Conservation (phyloP, 2,888 invertebrate species). For the Catocala nupta region DNA sequence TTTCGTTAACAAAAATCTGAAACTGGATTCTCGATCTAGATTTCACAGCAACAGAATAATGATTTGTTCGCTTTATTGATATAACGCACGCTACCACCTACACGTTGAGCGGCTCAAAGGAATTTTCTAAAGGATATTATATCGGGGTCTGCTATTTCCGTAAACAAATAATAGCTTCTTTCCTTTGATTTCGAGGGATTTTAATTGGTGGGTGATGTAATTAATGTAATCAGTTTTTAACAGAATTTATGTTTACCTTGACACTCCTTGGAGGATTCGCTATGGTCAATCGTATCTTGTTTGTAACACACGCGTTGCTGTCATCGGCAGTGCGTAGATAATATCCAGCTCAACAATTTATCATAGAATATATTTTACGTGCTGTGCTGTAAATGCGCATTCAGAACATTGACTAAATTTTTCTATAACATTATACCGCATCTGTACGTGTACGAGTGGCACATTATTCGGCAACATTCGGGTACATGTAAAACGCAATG, state of each 20-base stretch:
- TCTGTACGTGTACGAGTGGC: neutral
- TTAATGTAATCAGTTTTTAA: too few species aligned
- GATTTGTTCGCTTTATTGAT: conserved; percentile 37
- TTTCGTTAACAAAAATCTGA: conserved; percentile 16
- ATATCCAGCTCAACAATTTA: too few species aligned
- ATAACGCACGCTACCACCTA: conserved; percentile 26
- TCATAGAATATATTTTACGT: too few species aligned
- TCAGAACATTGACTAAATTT: too few species aligned
- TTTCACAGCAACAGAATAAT: conserved; percentile 19
- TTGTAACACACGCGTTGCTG: too few species aligned
- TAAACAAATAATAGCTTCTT: conserved; percentile 30
- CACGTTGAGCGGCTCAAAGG: neutral
- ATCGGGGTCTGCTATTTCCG: conserved; percentile 24
- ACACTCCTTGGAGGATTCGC: too few species aligned
- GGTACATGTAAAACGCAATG: neutral
- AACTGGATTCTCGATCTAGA: conserved; percentile 30
- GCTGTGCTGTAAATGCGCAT: too few species aligned
- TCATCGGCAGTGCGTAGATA: too few species aligned
- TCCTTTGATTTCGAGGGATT: conserved; percentile 32
- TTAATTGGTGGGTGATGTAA: conserved; percentile 21
- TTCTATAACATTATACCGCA: too few species aligned
- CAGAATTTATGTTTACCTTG: too few species aligned
- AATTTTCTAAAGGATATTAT: conserved; percentile 1
- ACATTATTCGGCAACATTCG: neutral
- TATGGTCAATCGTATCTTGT: too few species aligned